These are phyloP conservation scores for Trachelus iudaicus DNA, from an alignment of 2,888 invertebrate genomes.

Conservation along the genomic window DNA sequence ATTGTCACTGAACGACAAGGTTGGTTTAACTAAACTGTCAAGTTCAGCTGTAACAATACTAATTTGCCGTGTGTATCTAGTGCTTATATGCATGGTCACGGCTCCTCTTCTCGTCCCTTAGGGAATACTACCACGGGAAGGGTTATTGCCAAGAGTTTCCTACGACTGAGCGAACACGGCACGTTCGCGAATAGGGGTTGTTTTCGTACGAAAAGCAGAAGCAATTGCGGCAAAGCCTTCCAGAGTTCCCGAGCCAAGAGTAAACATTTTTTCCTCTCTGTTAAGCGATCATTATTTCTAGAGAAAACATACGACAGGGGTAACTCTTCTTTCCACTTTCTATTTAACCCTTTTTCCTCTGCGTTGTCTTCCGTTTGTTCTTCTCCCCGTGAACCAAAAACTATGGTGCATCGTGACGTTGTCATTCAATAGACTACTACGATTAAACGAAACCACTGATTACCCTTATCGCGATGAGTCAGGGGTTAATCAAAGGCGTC, in stretches of 20 bases:
- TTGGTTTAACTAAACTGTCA: background rate
- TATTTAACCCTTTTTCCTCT: background rate
- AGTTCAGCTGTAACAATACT: conserved; percentile 17
- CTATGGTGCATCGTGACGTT: background rate
- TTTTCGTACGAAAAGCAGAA: background rate
- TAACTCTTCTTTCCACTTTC: background rate
- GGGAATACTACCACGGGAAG: conserved; percentile 12
- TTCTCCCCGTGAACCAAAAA: background rate
- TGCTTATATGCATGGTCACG: conserved; percentile 8
- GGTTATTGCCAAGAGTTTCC: conserved; percentile 11
- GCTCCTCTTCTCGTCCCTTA: conserved; percentile 6
- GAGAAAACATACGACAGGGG: background rate
- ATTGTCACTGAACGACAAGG: background rate
- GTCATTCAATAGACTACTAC: background rate
- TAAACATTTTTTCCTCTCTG: conserved; percentile 13
- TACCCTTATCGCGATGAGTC: background rate
- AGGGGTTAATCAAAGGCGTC: background rate
- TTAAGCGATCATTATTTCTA: background rate
- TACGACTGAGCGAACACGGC: conserved; percentile 3
- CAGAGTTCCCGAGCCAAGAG: background rate
- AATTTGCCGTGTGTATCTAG: conserved; percentile 17
- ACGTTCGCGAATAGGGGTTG: background rate
- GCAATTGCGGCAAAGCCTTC: background rate
- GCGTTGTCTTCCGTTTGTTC: background rate
- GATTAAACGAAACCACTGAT: background rate